Conservation (phyloP, 2,113 vertebrate genomes). For the Zingel zingel region DNA sequence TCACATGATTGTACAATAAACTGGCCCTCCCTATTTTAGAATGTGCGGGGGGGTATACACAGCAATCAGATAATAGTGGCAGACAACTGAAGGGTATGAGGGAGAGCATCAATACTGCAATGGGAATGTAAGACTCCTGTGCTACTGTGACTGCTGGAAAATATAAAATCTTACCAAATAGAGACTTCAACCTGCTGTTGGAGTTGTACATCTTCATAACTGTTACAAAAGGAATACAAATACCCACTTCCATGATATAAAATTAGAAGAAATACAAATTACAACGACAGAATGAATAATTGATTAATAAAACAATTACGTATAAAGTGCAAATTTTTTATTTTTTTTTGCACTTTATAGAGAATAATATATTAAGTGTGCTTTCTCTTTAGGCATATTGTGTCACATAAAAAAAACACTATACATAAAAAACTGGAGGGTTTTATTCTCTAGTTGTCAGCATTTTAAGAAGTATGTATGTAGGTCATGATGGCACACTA, state of each 20-base stretch:
- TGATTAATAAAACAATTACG: too few relatives aligned
- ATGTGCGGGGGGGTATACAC: slow-evolving; percentile 31
- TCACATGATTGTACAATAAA: slow-evolving; percentile 60
- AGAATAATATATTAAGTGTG: slow-evolving; percentile 61
- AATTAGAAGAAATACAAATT: slow-evolving; percentile 22
- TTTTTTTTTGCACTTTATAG: slow-evolving; percentile 52
- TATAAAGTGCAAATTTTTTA: too few relatives aligned
- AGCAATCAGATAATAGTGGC: slow-evolving; percentile 47
- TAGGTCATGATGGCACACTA: slow-evolving; percentile 79
- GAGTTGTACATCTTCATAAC: neutral
- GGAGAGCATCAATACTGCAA: slow-evolving; percentile 49
- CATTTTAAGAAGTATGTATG: slow-evolving; percentile 79
- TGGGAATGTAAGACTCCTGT: slow-evolving; percentile 48
- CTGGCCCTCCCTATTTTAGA: slow-evolving; percentile 43
- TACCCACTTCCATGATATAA: neutral
- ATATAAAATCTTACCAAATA: slow-evolving; percentile 41
- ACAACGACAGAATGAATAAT: neutral
- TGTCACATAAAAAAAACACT: slow-evolving; percentile 44
- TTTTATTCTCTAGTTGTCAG: slow-evolving; percentile 78
- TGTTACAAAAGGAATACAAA: slow-evolving; percentile 26
- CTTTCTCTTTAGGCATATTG: slow-evolving; percentile 60
- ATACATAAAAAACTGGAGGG: slow-evolving; percentile 59
- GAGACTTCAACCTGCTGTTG: slow-evolving; percentile 11
- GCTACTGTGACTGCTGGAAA: slow-evolving; percentile 46
- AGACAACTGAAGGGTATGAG: slow-evolving; percentile 40